These are phyloP conservation scores for Drosophila borborema DNA, from an alignment of 2,888 invertebrate genomes.

Conservation along the genomic window DNA sequence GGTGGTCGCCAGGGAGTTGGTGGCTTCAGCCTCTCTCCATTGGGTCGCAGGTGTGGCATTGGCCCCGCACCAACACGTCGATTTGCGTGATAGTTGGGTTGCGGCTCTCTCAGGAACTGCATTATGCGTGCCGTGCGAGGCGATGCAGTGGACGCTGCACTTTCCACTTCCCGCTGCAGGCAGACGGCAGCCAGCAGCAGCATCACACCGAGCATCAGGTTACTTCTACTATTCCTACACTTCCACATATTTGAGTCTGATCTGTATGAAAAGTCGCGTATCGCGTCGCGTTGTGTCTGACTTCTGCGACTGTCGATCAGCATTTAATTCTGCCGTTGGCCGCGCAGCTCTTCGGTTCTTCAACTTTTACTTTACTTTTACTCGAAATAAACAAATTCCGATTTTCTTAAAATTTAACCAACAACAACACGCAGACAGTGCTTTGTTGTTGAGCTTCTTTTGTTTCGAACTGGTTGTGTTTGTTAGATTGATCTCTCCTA, in stretches of 20 bases:
- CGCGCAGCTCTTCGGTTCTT: conserved; percentile 43
- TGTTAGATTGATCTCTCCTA: conserved; percentile 71
- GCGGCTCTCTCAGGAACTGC: conserved; percentile 60
- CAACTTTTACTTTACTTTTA: conserved; percentile 73
- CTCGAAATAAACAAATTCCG: conserved; percentile 66
- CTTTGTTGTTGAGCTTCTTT: conserved; percentile 61
- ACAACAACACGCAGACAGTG: conserved; percentile 20
- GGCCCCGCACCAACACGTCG: conserved; percentile 49
- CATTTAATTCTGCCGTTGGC: conserved; percentile 67
- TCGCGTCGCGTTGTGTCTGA: conserved; percentile 60
- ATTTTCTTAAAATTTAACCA: conserved; percentile 59
- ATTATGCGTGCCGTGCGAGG: conserved; percentile 70
- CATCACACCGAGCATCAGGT: conserved; percentile 16
- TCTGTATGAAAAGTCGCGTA: conserved; percentile 19
- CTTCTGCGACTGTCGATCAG: conserved; percentile 61
- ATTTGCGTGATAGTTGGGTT: conserved; percentile 42
- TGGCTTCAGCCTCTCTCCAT: conserved; percentile 61
- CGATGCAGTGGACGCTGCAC: conserved; percentile 2
- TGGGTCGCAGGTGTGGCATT: conserved; percentile 55
- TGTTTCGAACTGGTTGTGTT: conserved; percentile 68
- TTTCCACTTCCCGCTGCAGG: conserved; percentile 37
- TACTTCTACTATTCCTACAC: conserved; percentile 16
- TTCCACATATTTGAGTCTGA: conserved; percentile 37
- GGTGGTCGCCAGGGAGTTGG: conserved; percentile 39
- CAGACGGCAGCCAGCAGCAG: conserved; percentile 12